Evolutionary conservation across 53 echinoderm and acorn worm genomes (phyloP), one percentile per base, ranked within the genome.

Genomic region (Actinopyga echinites): DNA sequence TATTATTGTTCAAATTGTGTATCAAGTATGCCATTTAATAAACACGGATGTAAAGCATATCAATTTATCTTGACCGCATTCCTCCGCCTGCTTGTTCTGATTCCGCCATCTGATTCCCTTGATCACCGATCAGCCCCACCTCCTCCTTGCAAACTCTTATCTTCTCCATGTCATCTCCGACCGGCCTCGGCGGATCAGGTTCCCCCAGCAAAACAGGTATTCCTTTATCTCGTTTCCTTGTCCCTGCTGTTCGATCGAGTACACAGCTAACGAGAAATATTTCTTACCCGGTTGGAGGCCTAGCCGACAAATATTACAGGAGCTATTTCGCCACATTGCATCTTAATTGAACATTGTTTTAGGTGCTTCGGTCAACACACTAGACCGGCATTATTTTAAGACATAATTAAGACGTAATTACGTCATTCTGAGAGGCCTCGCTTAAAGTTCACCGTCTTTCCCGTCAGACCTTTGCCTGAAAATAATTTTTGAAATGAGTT

Each of bases 41-140:
- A 75, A 75, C 75, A 75, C 43, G 43, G 32, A 28, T 55, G 75
- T 43, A 75, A 75, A 53, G 31, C 75, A 55, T 75, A 75, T 75
- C 75, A 75, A 75, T 75, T 75, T 75, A 75, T 75, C 75, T 53
- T 75, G 75, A 75, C 75, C 75, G 75, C 75, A 75, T 75, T 75
- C 75, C 55, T 26, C 75, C 53, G 20, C 24, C 20, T 75, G 29
- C 44, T 7, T 44, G 44, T 44, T 44, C 44, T 44, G 44, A 44
- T 55, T 49, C 75, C 75, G 75, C 75, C 75, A 75, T 75, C 20
- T 30, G 54, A 53, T 30, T 75, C 75, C 31, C 75, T 53, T 75
- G 45, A 75, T 75, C 75, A 53, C 52, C 45, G 28, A 75, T 75
- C 75, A 54, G 55, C 75, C 53, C 75, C 75, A 75, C 75, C 75